phyloP scores from a whole-genome alignment of 2,888 invertebrate genomes.

The Julus scandinavius region DNA sequence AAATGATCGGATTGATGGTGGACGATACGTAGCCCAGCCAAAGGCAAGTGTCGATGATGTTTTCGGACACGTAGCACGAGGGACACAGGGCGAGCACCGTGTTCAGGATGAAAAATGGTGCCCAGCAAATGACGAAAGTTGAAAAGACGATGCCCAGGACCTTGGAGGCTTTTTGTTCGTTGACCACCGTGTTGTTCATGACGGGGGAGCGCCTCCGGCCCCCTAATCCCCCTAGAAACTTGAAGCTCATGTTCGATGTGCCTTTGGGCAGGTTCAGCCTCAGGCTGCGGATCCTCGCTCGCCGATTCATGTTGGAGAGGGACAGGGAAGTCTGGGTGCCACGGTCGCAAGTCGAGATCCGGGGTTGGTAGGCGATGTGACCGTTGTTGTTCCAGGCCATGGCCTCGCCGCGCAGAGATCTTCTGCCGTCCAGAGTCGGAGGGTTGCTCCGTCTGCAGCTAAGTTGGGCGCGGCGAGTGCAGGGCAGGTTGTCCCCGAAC shows the following conservation, averaged over 20 bases:
- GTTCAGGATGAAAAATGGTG: constrained; percentile 94
- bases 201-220: constrained; percentile 43
- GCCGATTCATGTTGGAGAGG: constrained; percentile 68
- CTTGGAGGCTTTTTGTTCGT: constrained; percentile 97
- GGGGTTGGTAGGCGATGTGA: constrained; percentile 50
- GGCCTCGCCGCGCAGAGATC: background rate
- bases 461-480: constrained; percentile 58
- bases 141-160: constrained; percentile 94
- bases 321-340: constrained; percentile 79
- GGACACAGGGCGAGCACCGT: constrained; percentile 85
- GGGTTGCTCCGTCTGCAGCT: constrained; percentile 55
- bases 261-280: constrained; percentile 44
- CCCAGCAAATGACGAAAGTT: constrained; percentile 93
- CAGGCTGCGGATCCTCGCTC: constrained; percentile 34
- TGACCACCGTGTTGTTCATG: constrained; percentile 60
- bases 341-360: constrained; percentile 70
- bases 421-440: constrained; percentile 48
- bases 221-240: background rate
- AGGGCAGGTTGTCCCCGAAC: constrained; percentile 59
- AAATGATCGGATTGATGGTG: constrained; percentile 95
- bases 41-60: constrained; percentile 86
- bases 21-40: constrained; percentile 96
- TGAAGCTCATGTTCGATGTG: background rate
- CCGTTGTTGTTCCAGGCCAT: constrained; percentile 52
- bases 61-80: constrained; percentile 76